These are phyloP conservation scores for Ornithorhynchus anatinus DNA, from an alignment of 2,113 vertebrate species.

Conservation along the genomic window DNA sequence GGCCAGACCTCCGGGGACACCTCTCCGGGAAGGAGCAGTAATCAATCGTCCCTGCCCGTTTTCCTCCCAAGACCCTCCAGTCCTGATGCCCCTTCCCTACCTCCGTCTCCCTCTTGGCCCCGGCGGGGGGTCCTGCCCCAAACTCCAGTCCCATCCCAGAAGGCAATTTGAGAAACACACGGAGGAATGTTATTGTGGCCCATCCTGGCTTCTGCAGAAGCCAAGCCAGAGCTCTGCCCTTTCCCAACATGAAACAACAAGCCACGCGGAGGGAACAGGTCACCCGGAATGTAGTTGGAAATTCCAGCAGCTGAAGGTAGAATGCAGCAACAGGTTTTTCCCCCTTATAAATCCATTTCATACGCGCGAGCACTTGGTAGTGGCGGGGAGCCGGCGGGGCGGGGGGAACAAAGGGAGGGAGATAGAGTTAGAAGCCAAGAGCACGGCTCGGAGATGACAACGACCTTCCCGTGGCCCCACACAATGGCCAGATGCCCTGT, in stretches of 20 bases:
- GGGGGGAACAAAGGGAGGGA: not conserved
- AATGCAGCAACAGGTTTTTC: not conserved
- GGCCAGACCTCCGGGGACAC: too few species aligned
- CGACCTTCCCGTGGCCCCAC: not conserved
- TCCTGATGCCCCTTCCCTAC: too few species aligned
- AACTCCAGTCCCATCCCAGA: not conserved
- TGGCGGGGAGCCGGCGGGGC: too few species aligned
- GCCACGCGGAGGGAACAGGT: accelerated
- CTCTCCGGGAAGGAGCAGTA: too few species aligned
- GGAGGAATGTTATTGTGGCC: too few species aligned
- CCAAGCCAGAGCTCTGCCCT: accelerated
- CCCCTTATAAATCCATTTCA: not conserved
- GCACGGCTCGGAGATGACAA: not conserved
- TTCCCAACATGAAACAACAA: slow-evolving; percentile 5
- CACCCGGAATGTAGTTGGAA: slow-evolving; percentile 3
- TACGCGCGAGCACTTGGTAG: not conserved
- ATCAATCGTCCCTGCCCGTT: too few species aligned
- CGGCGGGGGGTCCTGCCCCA: not conserved
- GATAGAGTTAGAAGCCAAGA: not conserved
- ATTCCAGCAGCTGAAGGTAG: not conserved
- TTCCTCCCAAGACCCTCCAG: too few species aligned
- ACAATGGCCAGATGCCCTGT: not conserved
- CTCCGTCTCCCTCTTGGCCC: not conserved
- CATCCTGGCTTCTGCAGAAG: not conserved
- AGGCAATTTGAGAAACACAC: not conserved